Base-by-base conservation (phyloP, 1,140 invertebrate genomes). In the Zaprionus kolodkinae region DNA sequence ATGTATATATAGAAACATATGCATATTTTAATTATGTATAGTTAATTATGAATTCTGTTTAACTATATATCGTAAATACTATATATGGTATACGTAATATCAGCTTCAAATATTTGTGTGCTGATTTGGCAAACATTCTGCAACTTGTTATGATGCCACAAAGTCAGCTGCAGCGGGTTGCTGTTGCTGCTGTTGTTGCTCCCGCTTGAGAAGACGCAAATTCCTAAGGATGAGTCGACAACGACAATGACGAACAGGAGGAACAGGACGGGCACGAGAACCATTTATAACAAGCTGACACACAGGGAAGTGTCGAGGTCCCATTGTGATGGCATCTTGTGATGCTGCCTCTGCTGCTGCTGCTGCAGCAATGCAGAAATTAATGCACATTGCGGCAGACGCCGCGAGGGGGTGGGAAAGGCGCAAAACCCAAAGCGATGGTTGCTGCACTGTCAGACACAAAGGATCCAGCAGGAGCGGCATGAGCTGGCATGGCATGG, bases 241-340 rank as follows among this genome's bases (percentile, higher is more conserved):
- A 60, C 13, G 38, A 55, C 27, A 2, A 40, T 17, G 62, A 79
- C 45, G 48, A 30, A 6, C 27, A 30, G 27, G 27, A 30, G 27
- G 6, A 67, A 35, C 57, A 67, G 50, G 43, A 61, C 25, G 43
- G 76, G 33, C 43, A 52, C 45, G 45, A 66, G 56, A 50, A 75
- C 84, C 81, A 87, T 87, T 87, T 87, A 89, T 87, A 89, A 89
- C 80, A 78, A 76, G 54, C 71, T 87, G 82, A 82, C 83, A 87
- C 63, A 63, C 62, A 72, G 78, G 66, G 65, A 73, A 71, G 66
- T 66, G 64, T 62, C 52, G 65, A 63, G 72, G 43, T 56, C 12
- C 65, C 59, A 78, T 75, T 66, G 68, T 75, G 52, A 61, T 50
- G 76, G 60, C 74, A 74, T 54, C 81, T 78, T 74, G 59, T 61